Percentiles rank a stretch among this genome's conserved stretches.
Evolutionary conservation across 2,888 invertebrate genomes (phyloP).

Genomic region (Omphaloscelis lunosa): DNA sequence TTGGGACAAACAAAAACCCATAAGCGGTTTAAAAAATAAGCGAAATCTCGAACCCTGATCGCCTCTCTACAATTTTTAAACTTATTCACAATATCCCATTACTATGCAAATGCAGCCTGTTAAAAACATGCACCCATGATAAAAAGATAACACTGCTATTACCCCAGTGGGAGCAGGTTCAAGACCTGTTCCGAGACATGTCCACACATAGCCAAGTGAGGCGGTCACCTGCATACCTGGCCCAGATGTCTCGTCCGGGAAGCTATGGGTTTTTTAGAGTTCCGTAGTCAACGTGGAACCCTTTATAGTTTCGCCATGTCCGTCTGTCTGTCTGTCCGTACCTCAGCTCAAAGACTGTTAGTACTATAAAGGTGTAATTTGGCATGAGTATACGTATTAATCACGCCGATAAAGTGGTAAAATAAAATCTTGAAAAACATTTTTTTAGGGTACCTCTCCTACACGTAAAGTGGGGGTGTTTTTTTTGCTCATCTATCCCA

Average conservation of each 20-base stretch:
- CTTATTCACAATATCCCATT: conserved; percentile 24
- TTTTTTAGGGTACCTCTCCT: too few species aligned
- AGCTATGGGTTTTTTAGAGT: background rate
- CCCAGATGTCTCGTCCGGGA: conserved; percentile 37
- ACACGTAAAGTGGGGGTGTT: too few species aligned
- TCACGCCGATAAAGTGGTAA: too few species aligned
- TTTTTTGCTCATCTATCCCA: too few species aligned
- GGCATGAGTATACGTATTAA: too few species aligned
- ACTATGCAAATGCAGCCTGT: conserved; percentile 37
- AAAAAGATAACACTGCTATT: conserved; percentile 36
- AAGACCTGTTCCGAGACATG: conserved; percentile 39
- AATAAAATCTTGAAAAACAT: too few species aligned
- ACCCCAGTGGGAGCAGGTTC: conserved; percentile 16
- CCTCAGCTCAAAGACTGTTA: too few species aligned
- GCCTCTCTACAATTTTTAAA: background rate
- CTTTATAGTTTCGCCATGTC: too few species aligned
- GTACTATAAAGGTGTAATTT: too few species aligned
- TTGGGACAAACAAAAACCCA: background rate
- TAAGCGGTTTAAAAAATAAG: background rate
- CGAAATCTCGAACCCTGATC: background rate
- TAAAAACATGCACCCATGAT: conserved; percentile 24
- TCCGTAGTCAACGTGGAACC: too few species aligned
- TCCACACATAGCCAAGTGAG: conserved; percentile 2
- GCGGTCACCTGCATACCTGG: conserved; percentile 51
- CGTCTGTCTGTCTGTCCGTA: too few species aligned